phyloP scores from a whole-genome alignment of 2,888 invertebrate species.

The Linnaemya vulpina region DNA sequence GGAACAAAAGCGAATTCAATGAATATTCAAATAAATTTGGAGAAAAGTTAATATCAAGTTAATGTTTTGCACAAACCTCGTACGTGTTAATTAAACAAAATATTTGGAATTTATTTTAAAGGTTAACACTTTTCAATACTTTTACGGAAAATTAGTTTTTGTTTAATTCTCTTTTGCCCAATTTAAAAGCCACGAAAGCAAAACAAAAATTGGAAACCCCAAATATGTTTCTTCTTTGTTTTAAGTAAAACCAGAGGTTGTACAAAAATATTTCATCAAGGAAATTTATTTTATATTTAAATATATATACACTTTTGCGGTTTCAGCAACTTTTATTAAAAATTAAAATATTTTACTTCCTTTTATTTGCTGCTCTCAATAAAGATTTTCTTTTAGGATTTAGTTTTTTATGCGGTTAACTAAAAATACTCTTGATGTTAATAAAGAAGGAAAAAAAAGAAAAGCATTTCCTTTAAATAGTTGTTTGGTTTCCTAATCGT shows the following conservation, averaged over 20 bases:
- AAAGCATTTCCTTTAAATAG: constrained; percentile 65
- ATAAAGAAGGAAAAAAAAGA: constrained; percentile 40
- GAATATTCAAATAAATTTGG: no score
- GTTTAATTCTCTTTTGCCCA: not conserved
- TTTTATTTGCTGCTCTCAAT: constrained; percentile 28
- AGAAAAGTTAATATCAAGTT: no score
- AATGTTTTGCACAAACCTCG: no score
- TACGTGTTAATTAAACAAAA: no score
- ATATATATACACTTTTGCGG: constrained; percentile 32
- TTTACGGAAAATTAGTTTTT: no score
- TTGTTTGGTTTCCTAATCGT: constrained; percentile 68
- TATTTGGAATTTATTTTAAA: no score
- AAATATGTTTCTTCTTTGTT: not conserved
- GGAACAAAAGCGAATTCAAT: no score
- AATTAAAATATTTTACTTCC: constrained; percentile 38
- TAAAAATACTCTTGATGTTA: constrained; percentile 56
- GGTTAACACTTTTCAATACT: no score
- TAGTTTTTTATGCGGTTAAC: constrained; percentile 24
- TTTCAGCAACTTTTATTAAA: constrained; percentile 41
- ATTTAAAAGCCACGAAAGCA: not conserved
- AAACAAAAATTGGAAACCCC: not conserved
- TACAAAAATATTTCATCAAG: not conserved
- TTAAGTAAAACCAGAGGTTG: not conserved
- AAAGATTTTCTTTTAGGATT: constrained; percentile 56
- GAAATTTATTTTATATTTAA: not conserved